Evolutionary conservation across 2,113 vertebrate genomes (phyloP).

Genomic region (Emberiza fucata): DNA sequence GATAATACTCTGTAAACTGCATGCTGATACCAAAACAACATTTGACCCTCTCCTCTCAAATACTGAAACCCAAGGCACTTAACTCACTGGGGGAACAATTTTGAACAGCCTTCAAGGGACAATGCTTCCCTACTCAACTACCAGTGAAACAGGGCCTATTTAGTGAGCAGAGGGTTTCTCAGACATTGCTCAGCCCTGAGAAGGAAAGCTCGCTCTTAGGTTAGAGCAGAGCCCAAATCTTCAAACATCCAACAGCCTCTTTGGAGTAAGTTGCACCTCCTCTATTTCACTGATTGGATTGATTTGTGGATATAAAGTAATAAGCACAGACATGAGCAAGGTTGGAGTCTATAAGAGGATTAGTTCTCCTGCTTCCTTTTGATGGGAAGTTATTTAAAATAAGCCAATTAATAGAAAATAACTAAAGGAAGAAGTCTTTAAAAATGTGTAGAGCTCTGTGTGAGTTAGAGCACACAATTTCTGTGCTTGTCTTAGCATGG

Average conservation of each 20-base stretch:
- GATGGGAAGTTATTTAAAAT: not conserved
- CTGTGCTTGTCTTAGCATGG: not conserved
- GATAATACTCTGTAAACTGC: not conserved
- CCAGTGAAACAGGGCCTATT: not conserved
- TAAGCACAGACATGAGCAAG: not conserved
- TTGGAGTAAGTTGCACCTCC: not conserved
- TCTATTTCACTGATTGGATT: not conserved
- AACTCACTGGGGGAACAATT: not conserved
- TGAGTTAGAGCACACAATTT: not conserved
- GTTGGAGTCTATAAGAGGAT: not conserved
- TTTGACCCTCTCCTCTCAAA: not conserved
- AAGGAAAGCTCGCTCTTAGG: accelerated
- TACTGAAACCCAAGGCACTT: not conserved
- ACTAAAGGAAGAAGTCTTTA: not conserved
- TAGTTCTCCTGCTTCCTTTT: not conserved
- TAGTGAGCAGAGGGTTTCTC: not conserved
- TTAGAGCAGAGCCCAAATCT: not conserved
- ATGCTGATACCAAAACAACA: not conserved
- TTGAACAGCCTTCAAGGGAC: not conserved
- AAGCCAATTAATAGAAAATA: not conserved
- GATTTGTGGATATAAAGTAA: not conserved
- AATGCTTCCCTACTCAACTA: not conserved
- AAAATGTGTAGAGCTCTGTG: not conserved
- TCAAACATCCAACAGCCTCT: not conserved
- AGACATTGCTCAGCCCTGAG: not conserved